Evolutionary conservation across 1,140 invertebrate genomes (phyloP), one percentile per base, ranked within the genome.

Genomic region (Lordiphosa mommai): DNA sequence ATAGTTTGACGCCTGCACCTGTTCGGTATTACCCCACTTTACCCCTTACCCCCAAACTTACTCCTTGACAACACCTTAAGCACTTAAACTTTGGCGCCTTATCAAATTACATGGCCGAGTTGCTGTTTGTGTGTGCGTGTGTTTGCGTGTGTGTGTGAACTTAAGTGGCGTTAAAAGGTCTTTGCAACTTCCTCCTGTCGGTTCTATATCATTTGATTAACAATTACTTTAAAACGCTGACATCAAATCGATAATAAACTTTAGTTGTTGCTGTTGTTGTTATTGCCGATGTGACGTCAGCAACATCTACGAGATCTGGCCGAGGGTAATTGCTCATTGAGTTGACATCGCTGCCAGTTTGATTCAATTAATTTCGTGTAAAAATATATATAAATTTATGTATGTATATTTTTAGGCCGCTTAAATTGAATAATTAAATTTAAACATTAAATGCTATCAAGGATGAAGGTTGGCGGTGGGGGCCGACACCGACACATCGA

Each of bases 191-290:
- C 64, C 74, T 60, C 23, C 13, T n/a, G 14, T 27, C 27, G 27
- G 17, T 51, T 40, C 59, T 55, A 71, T 55, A 71, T 82, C 66
- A 80, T 82, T 82, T 82, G 71, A 76, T 82, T 82, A 80, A 74
- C 71, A 74, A 82, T 80, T 82, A 82, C 57, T 61, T 61, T 43
- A 69, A 63, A 61, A 44, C 17, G 57, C 70, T 80, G 65, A 80
- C 77, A 72, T 82, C 76, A 82, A 69, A 85, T 85, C 77, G 77
- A 82, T 84, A 76, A 74, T 56, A 38, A 82, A 82, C 67, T 72
- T 84, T 69, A 77, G 84, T 84, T 47, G 77, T 72, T 49, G 47
- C 65, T 61, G 70, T 58, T 51, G 50, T 33, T 47, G 51, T 46
- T 60, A 57, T 56, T 61, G 36, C 13, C n/a, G 2, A 3, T 40